Evolutionary conservation across 2,888 invertebrate genomes (phyloP).

Genomic region (Caradrina kadenii): DNA sequence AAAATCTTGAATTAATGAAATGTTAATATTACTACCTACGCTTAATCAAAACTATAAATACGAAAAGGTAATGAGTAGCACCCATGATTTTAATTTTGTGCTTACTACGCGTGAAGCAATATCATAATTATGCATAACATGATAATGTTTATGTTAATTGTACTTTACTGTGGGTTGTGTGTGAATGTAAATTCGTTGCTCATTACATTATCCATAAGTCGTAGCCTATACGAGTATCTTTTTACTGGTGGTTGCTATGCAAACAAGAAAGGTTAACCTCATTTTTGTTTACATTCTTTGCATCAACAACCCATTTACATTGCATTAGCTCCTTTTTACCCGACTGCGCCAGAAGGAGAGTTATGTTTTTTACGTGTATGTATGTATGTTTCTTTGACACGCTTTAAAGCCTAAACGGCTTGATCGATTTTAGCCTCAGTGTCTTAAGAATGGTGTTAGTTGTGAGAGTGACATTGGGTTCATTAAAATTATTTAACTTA

Average conservation of each 20-base stretch:
- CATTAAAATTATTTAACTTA: not conserved
- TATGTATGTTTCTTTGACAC: too few species aligned
- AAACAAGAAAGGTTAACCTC: conserved; percentile 4
- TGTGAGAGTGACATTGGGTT: too few species aligned
- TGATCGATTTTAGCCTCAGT: too few species aligned
- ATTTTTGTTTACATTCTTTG: conserved; percentile 12
- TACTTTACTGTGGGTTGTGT: conserved; percentile 34
- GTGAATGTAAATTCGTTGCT: conserved; percentile 46
- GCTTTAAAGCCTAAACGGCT: too few species aligned
- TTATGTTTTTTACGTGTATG: too few species aligned
- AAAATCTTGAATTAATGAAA: not conserved
- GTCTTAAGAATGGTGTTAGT: too few species aligned
- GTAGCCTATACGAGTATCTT: conserved; percentile 1
- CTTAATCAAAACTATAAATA: conserved; percentile 13
- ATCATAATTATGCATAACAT: conserved; percentile 54
- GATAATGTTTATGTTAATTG: conserved; percentile 52
- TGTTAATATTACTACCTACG: not conserved
- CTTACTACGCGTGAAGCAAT: conserved; percentile 42
- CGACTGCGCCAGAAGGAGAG: too few species aligned
- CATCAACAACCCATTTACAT: not conserved
- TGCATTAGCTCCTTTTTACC: not conserved
- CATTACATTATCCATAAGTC: conserved; percentile 26
- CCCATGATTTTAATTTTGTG: conserved; percentile 44
- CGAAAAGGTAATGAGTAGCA: conserved; percentile 7
- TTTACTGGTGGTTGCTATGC: not conserved